These are phyloP conservation scores for Hydrotaea cyrtoneurina DNA, from an alignment of 2,888 invertebrate species.

Conservation along the genomic window DNA sequence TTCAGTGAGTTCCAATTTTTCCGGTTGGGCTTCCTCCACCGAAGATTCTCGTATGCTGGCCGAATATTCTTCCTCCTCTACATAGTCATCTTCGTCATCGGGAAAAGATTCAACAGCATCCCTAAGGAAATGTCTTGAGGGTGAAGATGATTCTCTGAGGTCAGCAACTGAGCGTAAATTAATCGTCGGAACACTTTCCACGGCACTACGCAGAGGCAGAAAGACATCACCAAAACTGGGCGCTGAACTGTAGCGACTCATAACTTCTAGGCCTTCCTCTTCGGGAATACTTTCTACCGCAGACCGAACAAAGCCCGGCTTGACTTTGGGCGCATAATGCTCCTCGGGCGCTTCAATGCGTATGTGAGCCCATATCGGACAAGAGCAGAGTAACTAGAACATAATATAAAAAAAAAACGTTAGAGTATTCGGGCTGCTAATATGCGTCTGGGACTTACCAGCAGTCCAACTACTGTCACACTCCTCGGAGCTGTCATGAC, in stretches of 20 bases:
- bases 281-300: slow-evolving; percentile 79
- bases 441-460: slow-evolving; percentile 64
- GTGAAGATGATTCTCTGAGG: slow-evolving; percentile 68
- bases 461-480: slow-evolving; percentile 59
- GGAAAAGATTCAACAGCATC: slow-evolving; percentile 79
- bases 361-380: slow-evolving; percentile 71
- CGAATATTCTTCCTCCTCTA: slow-evolving; percentile 61
- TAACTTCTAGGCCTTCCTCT: slow-evolving; percentile 64
- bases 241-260: slow-evolving; percentile 73
- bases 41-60: slow-evolving; percentile 65
- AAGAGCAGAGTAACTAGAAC: slow-evolving; percentile 58
- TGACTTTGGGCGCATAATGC: slow-evolving; percentile 70
- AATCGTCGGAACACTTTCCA: slow-evolving; percentile 85
- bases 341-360: slow-evolving; percentile 75
- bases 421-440: no score
- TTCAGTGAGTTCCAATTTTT: slow-evolving; percentile 55
- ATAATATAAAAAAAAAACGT: no score
- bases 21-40: slow-evolving; percentile 60
- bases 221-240: slow-evolving; percentile 78
- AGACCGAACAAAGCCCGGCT: slow-evolving; percentile 77
- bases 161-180: slow-evolving; percentile 68
- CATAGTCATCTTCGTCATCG: slow-evolving; percentile 69
- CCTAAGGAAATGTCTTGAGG: slow-evolving; percentile 75
- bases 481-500: slow-evolving; percentile 62
- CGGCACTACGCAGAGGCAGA: slow-evolving; percentile 87